Percentiles rank a stretch among this genome's conserved stretches.
Evolutionary conservation across 2,797 vertebrate species (phyloP).

Genomic region (Hapalemur alaotrensis): DNA sequence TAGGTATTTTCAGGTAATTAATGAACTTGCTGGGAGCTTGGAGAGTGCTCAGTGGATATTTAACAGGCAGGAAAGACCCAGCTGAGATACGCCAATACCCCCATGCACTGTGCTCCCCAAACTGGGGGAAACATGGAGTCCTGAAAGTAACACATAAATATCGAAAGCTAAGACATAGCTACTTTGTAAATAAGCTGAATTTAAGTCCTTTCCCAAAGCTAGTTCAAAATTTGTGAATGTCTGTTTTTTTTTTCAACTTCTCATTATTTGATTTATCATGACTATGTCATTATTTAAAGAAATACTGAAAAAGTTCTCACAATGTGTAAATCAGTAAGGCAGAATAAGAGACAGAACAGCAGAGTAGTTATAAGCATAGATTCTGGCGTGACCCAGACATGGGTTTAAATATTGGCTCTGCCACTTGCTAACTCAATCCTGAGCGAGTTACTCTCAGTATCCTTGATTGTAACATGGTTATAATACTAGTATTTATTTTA

Average conservation of each 20-base stretch:
- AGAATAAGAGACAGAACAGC: background rate
- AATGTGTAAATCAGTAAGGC: background rate
- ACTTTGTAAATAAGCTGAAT: background rate
- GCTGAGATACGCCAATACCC: background rate
- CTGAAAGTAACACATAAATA: background rate
- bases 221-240: background rate
- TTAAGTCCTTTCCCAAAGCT: background rate
- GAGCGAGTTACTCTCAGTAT: background rate
- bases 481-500: background rate
- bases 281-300: background rate
- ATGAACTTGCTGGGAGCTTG: constrained; percentile 57
- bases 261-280: background rate
- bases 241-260: background rate
- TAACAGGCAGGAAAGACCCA: constrained; percentile 22
- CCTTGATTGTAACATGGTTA: background rate
- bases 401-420: background rate
- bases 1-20: constrained; percentile 68
- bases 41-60: constrained; percentile 16
- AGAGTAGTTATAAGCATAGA: background rate
- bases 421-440: background rate
- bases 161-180: background rate
- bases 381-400: background rate
- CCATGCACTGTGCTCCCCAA: background rate
- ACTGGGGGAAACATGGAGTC: accelerated
- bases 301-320: background rate